Base-by-base conservation (phyloP, 2,888 invertebrate species). In the Drosophila limbata region DNA sequence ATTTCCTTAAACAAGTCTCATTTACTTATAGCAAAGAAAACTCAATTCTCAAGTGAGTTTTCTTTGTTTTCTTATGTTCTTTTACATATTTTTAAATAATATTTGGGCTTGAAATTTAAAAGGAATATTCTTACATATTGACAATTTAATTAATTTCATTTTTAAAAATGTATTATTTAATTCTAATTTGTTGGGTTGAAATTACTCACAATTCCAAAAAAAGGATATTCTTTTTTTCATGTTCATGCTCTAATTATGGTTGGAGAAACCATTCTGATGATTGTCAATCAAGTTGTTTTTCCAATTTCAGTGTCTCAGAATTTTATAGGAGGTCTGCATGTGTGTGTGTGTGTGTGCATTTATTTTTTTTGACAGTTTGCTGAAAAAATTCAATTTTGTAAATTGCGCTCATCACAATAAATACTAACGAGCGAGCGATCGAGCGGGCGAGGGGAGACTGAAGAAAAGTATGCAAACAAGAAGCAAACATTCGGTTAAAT, bases 381-480 rank as follows among this genome's bases (percentile, higher is more conserved):
- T n/a, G n/a, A n/a, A n/a, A 50, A 73, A 78, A 73, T 79, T 81
- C 79, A 81, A 81, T 81, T 79, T 81, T 79, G 64, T 81, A 79
- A 81, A 81, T 81, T 72, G 77, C 69, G 62, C 55, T 48, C 68
- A 62, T 74, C 64, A 64, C 73, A 79, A 66, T 73, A 70, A 79
- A 73, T 68, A 61, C 64, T 59, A 64, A 52, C 56, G 57, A 64
- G 40, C 17, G 37, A 25, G 25, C 25, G 5, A 25, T 33, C 17
- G 37, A 25, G 25, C 25, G 5, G 6, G 25, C 25, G 25, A 25
- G 25, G 25, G 25, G 25, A 5, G 25, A 25, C 25, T 25, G 25
- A 25, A 25, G 31, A 31, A 69, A 63, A 69, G 59, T 57, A 53
- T 52, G 77, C 35, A 70, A 77, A 69, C 53, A 67, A 52, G 65